Base-by-base conservation (phyloP, 2,888 invertebrate genomes). In the Drosophila formosana region DNA sequence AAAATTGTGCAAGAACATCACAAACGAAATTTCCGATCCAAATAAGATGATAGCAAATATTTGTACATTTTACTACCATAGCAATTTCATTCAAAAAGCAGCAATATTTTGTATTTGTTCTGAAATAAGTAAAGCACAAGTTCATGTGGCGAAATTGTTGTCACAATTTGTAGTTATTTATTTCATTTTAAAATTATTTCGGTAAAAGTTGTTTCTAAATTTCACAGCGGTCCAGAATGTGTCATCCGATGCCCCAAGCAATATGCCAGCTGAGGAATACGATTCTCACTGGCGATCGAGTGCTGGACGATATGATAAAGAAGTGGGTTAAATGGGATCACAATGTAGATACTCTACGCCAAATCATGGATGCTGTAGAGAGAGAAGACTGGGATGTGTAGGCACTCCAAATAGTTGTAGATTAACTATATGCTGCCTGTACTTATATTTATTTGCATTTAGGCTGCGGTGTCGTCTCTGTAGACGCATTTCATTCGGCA, bases 281-380 rank as follows among this genome's bases (percentile, higher is more conserved):
- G 81, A 37, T 68, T 1, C 61, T 86, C 4, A 91, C 90, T 1
- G 90, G 90, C 49, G 87, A 90, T 9, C 61, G 51, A 5, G 93
- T 94, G 78, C 92, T 97, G 61, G 95, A 96, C 90, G 90, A 92
- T 11, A 95, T 95, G 91, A 94, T 97, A 13, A 93, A 94, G 34
- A 94, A 95, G 82, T 97, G 97, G 97, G 91, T 97, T 3, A 92
- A 93, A 74, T 96, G 95, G 95, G 97, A 97, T 90, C 79, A 95
- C 94, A 96, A 97, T 92, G 94, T 94, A 30, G 93, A 92, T 47
- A 96, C 96, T 0, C 91, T 93, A 6, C 87, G 92, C 25, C 96
- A 96, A 92, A 94, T 98, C 9, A 88, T 93, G 67, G 91, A 93
- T 0, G 93, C 97, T 66, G 93, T 95, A 0, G 89, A 93, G 0